Evolutionary conservation across 2,888 invertebrate genomes (phyloP).

Genomic region (Dynastes grantii): DNA sequence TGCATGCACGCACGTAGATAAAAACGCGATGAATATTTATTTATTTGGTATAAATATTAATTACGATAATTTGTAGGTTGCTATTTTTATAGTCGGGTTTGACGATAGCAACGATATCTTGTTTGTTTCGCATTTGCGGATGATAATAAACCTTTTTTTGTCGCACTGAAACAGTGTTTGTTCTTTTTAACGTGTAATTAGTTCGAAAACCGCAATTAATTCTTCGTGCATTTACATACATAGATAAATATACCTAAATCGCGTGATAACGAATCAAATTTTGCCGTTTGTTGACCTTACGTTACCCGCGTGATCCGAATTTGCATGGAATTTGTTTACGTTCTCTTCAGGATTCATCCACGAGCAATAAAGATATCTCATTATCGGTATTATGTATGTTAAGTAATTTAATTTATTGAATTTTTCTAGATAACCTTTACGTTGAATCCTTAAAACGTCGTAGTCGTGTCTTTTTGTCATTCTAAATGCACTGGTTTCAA

Average conservation of each 20-base stretch:
- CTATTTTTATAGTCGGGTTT: slow-evolving; percentile 17
- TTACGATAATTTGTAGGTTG: background rate
- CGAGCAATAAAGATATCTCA: background rate
- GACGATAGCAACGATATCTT: slow-evolving; percentile 4
- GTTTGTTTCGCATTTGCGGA: slow-evolving; percentile 5
- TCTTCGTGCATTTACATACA: slow-evolving; percentile 4
- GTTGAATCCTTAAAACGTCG: too few species aligned
- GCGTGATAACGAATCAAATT: background rate
- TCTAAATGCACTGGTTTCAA: too few species aligned
- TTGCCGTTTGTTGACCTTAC: slow-evolving; percentile 19
- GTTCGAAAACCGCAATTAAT: slow-evolving; percentile 3
- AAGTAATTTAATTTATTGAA: too few species aligned
- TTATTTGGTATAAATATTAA: slow-evolving; percentile 6
- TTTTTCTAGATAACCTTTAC: too few species aligned
- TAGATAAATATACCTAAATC: background rate
- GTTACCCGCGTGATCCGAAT: background rate
- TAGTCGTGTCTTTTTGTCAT: too few species aligned
- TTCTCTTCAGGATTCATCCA: background rate
- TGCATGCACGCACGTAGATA: background rate
- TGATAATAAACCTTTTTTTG: background rate
- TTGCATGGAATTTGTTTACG: background rate
- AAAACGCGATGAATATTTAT: slow-evolving; percentile 1
- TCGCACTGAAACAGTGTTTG: background rate
- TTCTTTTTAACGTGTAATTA: slow-evolving; percentile 10
- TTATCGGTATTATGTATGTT: too few species aligned